Conservation (phyloP, 2,888 invertebrate genomes). For the Hirtodrosophila histrioides region DNA sequence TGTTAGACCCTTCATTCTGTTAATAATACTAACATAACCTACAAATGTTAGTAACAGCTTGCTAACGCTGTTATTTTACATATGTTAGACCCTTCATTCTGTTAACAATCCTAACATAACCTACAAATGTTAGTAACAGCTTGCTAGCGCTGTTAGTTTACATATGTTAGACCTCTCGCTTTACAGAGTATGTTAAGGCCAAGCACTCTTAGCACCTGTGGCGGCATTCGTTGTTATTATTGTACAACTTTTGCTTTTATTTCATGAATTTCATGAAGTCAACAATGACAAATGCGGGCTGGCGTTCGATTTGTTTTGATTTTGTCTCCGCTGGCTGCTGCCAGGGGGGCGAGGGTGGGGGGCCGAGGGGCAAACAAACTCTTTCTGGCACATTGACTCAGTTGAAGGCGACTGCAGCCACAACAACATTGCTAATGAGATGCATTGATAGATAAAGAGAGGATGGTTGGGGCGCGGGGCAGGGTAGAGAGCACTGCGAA, state of each 20-base stretch:
- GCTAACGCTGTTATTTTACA: too few species aligned
- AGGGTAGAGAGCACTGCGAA: not conserved
- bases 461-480: not conserved
- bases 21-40: too few species aligned
- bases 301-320: slow-evolving; percentile 45
- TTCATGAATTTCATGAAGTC: slow-evolving; percentile 22
- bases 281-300: slow-evolving; percentile 40
- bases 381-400: slow-evolving; percentile 82
- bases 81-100: too few species aligned
- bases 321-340: slow-evolving; percentile 21
- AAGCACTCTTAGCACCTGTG: not conserved
- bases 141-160: not conserved
- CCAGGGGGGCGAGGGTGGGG: not conserved
- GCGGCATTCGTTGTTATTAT: slow-evolving; percentile 5
- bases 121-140: not conserved
- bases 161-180: not conserved
- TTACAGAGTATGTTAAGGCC: slow-evolving; percentile 22
- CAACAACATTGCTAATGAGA: slow-evolving; percentile 43
- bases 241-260: slow-evolving; percentile 45
- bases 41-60: too few species aligned
- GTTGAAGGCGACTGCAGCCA: slow-evolving; percentile 74
- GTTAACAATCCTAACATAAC: not conserved
- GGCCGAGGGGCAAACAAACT: slow-evolving; percentile 72
- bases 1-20: too few species aligned
- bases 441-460: slow-evolving; percentile 17